These are phyloP conservation scores for Vanacampus margaritifer DNA, from an alignment of 2,113 vertebrate genomes.

Conservation along the genomic window DNA sequence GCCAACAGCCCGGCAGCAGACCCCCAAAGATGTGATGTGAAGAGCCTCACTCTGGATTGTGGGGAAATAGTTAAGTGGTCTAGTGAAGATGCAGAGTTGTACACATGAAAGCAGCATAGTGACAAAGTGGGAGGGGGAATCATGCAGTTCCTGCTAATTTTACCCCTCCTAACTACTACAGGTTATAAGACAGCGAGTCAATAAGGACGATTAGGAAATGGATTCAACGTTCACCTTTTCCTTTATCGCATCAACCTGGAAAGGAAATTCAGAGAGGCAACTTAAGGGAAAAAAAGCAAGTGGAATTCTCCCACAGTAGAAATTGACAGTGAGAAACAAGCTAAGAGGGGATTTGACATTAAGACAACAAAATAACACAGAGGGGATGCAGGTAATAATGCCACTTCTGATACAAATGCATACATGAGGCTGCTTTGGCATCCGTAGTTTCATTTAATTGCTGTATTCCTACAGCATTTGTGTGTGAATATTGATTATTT, in stretches of 20 bases:
- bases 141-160: slow-evolving; percentile 95
- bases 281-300: slow-evolving; percentile 66
- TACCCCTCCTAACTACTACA: slow-evolving; percentile 91
- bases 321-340: slow-evolving; percentile 54
- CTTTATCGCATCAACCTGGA: slow-evolving; percentile 99
- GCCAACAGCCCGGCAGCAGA: slow-evolving; percentile 14
- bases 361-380: slow-evolving; percentile 77
- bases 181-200: slow-evolving; percentile 50
- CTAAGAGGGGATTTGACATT: slow-evolving; percentile 76
- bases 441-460: background rate
- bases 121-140: slow-evolving; percentile 75
- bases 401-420: slow-evolving; percentile 71
- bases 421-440: slow-evolving; percentile 40
- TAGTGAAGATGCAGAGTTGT: slow-evolving; percentile 76
- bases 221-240: slow-evolving; percentile 99
- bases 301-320: slow-evolving; percentile 58
- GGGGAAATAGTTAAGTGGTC: slow-evolving; percentile 62
- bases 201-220: slow-evolving; percentile 85
- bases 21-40: slow-evolving; percentile 13
- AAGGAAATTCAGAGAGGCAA: slow-evolving; percentile 97
- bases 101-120: slow-evolving; percentile 85
- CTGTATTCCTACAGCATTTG: background rate
- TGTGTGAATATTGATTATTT: too few species aligned
- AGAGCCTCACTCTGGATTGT: slow-evolving; percentile 47
- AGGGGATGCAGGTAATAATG: slow-evolving; percentile 42